Evolutionary conservation across 30 jellyfish, hydroid and myxozoan genomes (phyloP).

Genomic region (Hydra vulgaris): DNA sequence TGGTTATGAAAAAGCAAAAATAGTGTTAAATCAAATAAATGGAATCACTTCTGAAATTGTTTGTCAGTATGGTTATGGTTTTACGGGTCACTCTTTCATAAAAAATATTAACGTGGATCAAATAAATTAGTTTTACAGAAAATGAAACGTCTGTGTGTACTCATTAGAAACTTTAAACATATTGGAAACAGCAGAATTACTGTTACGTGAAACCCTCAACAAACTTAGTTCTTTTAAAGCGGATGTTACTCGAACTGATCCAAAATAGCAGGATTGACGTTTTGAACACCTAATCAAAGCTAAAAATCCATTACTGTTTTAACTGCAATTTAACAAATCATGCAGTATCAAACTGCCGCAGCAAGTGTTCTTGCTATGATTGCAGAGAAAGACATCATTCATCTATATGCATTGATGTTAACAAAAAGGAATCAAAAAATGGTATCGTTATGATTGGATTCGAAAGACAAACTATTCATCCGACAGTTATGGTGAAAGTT

Average conservation of each 20-base stretch:
- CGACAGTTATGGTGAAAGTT: conserved; percentile 1
- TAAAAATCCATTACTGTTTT: conserved; percentile 39
- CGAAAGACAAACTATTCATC: conserved; percentile 16
- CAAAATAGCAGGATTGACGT: background rate
- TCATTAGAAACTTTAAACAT: conserved; percentile 53
- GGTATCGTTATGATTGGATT: conserved; percentile 23
- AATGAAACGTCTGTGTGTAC: conserved; percentile 5
- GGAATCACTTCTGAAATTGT: conserved; percentile 25
- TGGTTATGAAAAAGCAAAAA: conserved; percentile 31
- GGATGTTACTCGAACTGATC: conserved; percentile 2
- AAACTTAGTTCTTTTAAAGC: conserved; percentile 20
- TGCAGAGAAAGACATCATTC: conserved; percentile 39
- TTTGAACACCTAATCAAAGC: too few relatives aligned
- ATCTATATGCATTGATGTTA: conserved; percentile 37
- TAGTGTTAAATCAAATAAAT: conserved; percentile 8
- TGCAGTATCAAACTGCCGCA: conserved; percentile 34
- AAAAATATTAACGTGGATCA: background rate
- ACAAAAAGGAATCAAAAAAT: conserved; percentile 13
- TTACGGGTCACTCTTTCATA: conserved; percentile 18
- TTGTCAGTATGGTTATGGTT: conserved; percentile 23
- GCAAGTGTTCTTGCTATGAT: conserved; percentile 33
- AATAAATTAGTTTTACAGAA: conserved; percentile 26
- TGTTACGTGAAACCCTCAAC: conserved; percentile 32
- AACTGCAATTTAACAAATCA: conserved; percentile 59
- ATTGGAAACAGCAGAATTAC: conserved; percentile 23